Evolutionary conservation across 92 coral and sea anemone genomes (phyloP), one percentile per base, ranked within the genome.

Genomic region (Porites cylindrica): DNA sequence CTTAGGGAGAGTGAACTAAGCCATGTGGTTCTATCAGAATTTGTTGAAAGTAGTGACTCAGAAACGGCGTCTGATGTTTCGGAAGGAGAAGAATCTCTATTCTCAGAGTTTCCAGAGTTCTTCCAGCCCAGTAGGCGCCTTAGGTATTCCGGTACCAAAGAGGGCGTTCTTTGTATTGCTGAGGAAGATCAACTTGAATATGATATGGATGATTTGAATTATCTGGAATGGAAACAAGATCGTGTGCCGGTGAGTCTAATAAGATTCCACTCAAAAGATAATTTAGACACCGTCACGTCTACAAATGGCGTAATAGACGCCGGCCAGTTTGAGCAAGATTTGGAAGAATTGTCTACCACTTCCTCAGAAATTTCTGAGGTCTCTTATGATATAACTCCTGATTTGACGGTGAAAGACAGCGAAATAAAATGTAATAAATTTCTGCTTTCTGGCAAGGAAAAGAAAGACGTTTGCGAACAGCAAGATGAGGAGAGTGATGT

Each of bases 161-260:
- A 78, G 32, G 83, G 24, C 1, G 64, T 66, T 6, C 54, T 84
- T 59, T 32, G 21, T 38, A 19, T 70, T n/a, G 85, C 78, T 59
- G 90, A 84, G 10, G 92, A 83, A 11, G 75, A 60, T 47, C 79
- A 76, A 14, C 47, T 38, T 38, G 82, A 76, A 11, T 82, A 77
- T 17, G 61, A 38, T 38, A 38, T 14, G 23, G 72, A 72, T 51
- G 59, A 16, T 43, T 71, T 76, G 26, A 53, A 32, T 11, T 79
- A 19, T 43, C 10, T 68, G 7, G 23, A 82, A 70, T 56, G 29
- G 24, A 67, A 29, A 17, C 77, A 50, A 38, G 70, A 12, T 14
- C 20, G 70, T 50, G 19, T 53, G 3, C 47, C 58, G 2, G 58
- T 70, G 23, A 72, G 38, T 5, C 19, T 67, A 5, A 81, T 68